These are phyloP conservation scores for Salvelinus fontinalis DNA, from an alignment of 2,113 vertebrate genomes.

Conservation along the genomic window DNA sequence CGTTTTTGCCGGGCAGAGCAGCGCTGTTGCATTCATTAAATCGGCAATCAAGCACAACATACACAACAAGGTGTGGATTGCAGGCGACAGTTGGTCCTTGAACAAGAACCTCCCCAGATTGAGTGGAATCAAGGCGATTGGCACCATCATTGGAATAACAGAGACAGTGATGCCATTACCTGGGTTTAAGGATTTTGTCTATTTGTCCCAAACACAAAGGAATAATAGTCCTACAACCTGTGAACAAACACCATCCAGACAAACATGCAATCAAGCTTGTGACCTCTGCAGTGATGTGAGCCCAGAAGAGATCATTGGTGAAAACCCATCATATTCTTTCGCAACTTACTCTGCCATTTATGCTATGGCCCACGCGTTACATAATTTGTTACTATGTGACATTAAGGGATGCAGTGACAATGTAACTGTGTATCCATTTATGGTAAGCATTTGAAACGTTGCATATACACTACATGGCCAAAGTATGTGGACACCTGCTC, in stretches of 20 bases:
- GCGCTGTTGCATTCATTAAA: constrained; percentile 58
- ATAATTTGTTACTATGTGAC: constrained; percentile 74
- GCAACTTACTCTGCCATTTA: constrained; percentile 75
- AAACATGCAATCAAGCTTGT: constrained; percentile 69
- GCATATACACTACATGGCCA: too few relatives aligned
- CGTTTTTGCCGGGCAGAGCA: constrained; percentile 37
- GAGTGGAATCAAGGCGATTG: constrained; percentile 67
- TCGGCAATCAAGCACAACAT: constrained; percentile 72
- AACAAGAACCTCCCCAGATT: constrained; percentile 53
- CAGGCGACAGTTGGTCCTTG: constrained; percentile 76
- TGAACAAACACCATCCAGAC: neutral
- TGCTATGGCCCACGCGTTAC: constrained; percentile 75
- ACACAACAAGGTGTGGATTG: constrained; percentile 81
- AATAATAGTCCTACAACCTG: neutral
- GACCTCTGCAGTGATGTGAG: constrained; percentile 36
- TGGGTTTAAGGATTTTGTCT: constrained; percentile 66
- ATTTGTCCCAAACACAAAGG: constrained; percentile 13
- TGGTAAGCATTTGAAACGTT: constrained; percentile 65
- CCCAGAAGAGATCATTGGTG: neutral
- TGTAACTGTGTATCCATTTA: constrained; percentile 70
- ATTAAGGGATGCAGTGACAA: constrained; percentile 57
- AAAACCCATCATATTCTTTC: constrained; percentile 60
- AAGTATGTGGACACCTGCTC: too few relatives aligned
- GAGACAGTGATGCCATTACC: constrained; percentile 51
- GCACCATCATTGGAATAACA: constrained; percentile 76